Base-by-base conservation (phyloP, 2,888 invertebrate genomes). In the Scrobipalpa costella region DNA sequence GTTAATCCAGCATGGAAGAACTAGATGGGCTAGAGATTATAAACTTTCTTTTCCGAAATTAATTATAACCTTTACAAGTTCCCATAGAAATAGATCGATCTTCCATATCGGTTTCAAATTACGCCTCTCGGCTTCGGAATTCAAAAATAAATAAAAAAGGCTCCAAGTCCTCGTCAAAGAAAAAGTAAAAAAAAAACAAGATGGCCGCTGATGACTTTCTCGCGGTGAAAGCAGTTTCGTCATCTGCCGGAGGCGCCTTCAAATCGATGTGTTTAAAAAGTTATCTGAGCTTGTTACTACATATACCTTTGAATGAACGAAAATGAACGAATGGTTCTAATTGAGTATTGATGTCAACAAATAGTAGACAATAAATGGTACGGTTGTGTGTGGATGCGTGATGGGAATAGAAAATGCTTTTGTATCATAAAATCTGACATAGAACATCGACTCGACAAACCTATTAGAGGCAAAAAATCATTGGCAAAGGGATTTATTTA, bases 191-290 rank as follows among this genome's bases (percentile, higher is more conserved):
- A 59, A 59, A 58, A 40, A 21, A 19, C 57, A 75, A 73, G 70
- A 72, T 72, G 72, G 72, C 72, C 68, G 71, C 62, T 70, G 75
- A 77, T 77, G 76, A 77, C 79, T 79, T 79, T 79, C 79, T 68
- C 77, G 69, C 62, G 64, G 73, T 70, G 78, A 75, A 77, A 78
- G 77, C 71, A 68, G 69, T 72, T 69, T 70, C 73, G 72, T 71
- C 72, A 72, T 66, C 19, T 11, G 38, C 57, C 59, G 34, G 44
- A 8, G 59, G 36, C 44, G 40, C n/a, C 44, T 44, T 55, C 15
- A 55, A 55, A 44, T 59, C 59, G 59, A 59, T 34, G 55, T 55
- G 33, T 55, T 34, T 55, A 55, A 55, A 55, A n/a, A n/a, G 44
- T 44, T 44, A 59, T 59, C 44, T 0, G 19, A 8, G 59, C 44